These are phyloP conservation scores for Carassius carassius DNA, from an alignment of 2,113 vertebrate species.

Conservation along the genomic window DNA sequence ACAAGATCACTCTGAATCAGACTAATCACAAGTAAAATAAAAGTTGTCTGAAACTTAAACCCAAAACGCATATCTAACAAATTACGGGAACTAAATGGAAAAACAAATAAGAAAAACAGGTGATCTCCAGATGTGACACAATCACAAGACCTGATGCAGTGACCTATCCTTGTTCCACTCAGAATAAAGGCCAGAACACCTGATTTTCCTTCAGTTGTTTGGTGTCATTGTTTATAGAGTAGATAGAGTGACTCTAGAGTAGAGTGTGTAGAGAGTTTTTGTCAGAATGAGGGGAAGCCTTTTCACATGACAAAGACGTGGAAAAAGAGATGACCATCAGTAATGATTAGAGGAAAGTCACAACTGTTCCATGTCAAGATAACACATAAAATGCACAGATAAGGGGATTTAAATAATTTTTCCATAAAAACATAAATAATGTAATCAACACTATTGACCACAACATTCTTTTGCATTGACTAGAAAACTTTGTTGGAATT, in stretches of 20 bases:
- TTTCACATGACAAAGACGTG: neutral
- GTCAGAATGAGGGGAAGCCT: neutral
- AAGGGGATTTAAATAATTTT: neutral
- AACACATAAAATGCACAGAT: neutral
- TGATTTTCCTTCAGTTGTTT: slow-evolving; percentile 11
- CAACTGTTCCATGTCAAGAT: neutral
- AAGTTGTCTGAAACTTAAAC: neutral
- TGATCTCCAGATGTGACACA: neutral
- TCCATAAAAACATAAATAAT: neutral
- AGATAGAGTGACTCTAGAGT: neutral
- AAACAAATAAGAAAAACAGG: neutral
- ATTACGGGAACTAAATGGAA: neutral
- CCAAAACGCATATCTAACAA: neutral
- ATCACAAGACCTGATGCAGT: neutral
- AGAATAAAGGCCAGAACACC: neutral
- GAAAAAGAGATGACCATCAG: neutral
- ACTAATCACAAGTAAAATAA: neutral
- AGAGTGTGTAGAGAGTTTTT: neutral
- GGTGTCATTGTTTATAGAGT: neutral
- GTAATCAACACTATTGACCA: neutral
- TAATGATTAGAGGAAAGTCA: neutral
- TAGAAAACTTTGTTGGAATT: too few relatives aligned
- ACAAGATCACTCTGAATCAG: neutral
- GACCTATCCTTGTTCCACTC: neutral
- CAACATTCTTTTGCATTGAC: too few relatives aligned